Evolutionary conservation across 2,113 vertebrate genomes (phyloP).

Genomic region (Siniperca chuatsi): DNA sequence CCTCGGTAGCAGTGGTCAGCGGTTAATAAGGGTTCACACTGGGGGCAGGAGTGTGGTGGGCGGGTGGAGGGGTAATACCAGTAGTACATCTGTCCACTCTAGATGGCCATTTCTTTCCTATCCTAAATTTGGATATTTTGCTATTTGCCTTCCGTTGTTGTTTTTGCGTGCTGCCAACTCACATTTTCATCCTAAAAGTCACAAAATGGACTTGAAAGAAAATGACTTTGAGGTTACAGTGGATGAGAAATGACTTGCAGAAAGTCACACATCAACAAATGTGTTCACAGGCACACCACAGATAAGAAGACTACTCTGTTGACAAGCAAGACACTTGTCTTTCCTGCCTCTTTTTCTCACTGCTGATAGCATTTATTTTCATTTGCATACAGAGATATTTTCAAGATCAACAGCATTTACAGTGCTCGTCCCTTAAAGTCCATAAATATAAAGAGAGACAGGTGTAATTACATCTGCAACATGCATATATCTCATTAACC

Average conservation of each 20-base stretch:
- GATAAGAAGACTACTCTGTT: slow-evolving; percentile 51
- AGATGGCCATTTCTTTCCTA: background rate
- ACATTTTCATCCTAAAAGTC: slow-evolving; percentile 1
- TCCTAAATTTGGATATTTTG: background rate
- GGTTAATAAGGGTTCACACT: slow-evolving; percentile 4
- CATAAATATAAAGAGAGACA: background rate
- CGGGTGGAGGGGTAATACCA: background rate
- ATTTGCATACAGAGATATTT: slow-evolving; percentile 15
- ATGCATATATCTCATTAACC: background rate
- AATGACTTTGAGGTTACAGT: slow-evolving; percentile 3
- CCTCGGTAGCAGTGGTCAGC: slow-evolving; percentile 27
- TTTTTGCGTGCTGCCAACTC: too few species aligned
- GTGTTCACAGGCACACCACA: slow-evolving; percentile 52
- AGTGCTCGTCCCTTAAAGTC: too few species aligned
- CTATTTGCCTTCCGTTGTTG: background rate
- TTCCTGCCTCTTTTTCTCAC: slow-evolving; percentile 52
- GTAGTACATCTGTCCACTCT: background rate
- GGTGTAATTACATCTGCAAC: background rate
- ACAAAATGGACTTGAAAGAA: slow-evolving; percentile 8
- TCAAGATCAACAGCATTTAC: background rate
- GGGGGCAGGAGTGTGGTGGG: slow-evolving; percentile 41
- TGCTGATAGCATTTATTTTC: slow-evolving; percentile 26
- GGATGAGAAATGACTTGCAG: slow-evolving; percentile 53
- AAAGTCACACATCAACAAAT: slow-evolving; percentile 60
- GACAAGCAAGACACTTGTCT: slow-evolving; percentile 33